phyloP scores from a whole-genome alignment of 2,888 invertebrate species.

The Conomelus anceps region DNA sequence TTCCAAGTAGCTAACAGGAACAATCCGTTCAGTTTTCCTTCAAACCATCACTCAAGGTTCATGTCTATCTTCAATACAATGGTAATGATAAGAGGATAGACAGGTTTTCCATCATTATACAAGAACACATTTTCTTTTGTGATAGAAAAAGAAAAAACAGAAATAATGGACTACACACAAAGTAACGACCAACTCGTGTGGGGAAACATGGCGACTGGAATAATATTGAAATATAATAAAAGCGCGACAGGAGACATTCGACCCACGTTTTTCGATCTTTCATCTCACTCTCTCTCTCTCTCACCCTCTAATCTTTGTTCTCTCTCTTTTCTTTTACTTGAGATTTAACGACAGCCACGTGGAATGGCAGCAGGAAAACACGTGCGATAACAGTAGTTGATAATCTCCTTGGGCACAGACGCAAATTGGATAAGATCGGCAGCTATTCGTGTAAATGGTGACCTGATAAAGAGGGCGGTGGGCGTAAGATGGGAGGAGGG shows the following conservation, averaged over 20 bases:
- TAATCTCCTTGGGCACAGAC: not conserved
- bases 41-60: not conserved
- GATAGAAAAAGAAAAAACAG: not conserved
- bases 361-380: not conserved
- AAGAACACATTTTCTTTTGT: too few relatives aligned
- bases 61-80: not conserved
- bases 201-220: not conserved
- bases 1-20: not conserved
- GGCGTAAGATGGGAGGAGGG: not conserved
- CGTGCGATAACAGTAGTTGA: not conserved
- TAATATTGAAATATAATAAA: not conserved
- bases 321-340: not conserved
- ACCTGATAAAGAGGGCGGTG: too few relatives aligned
- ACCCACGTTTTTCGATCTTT: not conserved
- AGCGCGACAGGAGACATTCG: not conserved
- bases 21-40: not conserved
- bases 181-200: not conserved
- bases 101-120: not conserved
- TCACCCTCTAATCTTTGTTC: not conserved
- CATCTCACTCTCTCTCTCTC: not conserved
- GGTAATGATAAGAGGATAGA: not conserved
- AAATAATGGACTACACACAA: not conserved
- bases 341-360: not conserved
- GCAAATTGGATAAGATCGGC: not conserved
- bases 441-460: not conserved